These are phyloP conservation scores for Drosophila gaucha DNA, from an alignment of 2,888 invertebrate species.

Conservation along the genomic window DNA sequence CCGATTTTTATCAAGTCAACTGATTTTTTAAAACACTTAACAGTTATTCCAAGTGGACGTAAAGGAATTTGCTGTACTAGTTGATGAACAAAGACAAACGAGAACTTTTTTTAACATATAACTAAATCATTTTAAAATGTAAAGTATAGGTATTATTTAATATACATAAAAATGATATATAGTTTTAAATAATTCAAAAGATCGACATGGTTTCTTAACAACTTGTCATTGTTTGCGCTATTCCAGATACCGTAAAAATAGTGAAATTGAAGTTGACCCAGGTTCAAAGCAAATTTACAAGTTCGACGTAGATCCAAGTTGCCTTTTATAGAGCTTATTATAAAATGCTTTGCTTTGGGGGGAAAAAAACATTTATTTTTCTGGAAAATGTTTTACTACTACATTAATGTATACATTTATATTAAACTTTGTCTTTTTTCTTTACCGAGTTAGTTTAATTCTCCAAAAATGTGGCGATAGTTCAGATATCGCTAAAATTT, in stretches of 20 bases:
- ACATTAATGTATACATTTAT: conserved; percentile 44
- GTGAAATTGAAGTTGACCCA: background rate
- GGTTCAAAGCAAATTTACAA: background rate
- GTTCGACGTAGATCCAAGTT: too few species aligned
- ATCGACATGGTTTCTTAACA: background rate
- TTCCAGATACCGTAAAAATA: background rate
- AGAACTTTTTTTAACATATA: background rate
- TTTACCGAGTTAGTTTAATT: conserved; percentile 33
- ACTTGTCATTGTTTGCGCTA: background rate
- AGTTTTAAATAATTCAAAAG: background rate
- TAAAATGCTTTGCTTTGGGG: conserved; percentile 10
- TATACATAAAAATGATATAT: too few species aligned
- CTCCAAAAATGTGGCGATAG: conserved; percentile 43
- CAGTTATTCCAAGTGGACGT: too few species aligned
- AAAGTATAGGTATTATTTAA: too few species aligned
- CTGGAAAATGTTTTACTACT: conserved; percentile 54
- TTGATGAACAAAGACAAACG: too few species aligned
- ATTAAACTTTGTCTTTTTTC: conserved; percentile 3
- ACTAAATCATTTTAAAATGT: too few species aligned
- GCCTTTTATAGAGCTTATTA: background rate
- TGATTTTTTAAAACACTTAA: too few species aligned
- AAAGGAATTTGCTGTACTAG: too few species aligned
- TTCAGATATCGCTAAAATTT: conserved; percentile 57
- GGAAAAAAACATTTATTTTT: conserved; percentile 55
- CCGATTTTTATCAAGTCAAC: too few species aligned